Conservation (phyloP, 2,888 invertebrate genomes). For the Amphiduros pacificus region DNA sequence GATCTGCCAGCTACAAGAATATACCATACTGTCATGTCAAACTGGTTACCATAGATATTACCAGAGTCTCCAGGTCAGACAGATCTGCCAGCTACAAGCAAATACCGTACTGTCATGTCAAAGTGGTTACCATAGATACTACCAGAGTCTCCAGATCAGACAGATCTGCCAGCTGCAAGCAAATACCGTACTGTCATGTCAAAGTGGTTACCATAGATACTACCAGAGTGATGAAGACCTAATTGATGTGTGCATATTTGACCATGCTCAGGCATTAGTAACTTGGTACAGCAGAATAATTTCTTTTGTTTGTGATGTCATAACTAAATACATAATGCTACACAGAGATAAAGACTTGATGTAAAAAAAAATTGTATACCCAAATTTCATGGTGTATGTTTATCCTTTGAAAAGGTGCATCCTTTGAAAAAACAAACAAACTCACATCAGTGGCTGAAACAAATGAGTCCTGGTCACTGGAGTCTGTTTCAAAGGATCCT, state of each 20-base stretch:
- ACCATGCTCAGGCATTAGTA: too few species aligned
- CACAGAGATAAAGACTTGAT: too few species aligned
- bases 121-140: background rate
- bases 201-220: background rate
- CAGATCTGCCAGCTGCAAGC: conserved; percentile 60
- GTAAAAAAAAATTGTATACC: background rate
- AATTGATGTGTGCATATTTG: too few species aligned
- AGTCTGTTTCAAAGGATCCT: conserved; percentile 38
- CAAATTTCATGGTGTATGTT: background rate
- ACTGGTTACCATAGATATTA: background rate
- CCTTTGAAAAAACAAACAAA: too few species aligned
- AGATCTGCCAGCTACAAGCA: conserved; percentile 60
- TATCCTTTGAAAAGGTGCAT: too few species aligned
- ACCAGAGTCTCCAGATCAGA: background rate
- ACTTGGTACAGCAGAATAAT: too few species aligned
- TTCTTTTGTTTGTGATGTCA: too few species aligned
- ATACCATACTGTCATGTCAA: background rate
- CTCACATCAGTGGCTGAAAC: conserved; percentile 85
- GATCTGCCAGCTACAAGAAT: conserved; percentile 59
- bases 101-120: background rate
- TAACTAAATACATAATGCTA: too few species aligned
- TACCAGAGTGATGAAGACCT: too few species aligned
- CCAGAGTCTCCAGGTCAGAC: background rate
- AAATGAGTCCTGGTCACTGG: conserved; percentile 75
- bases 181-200: background rate